Evolutionary conservation across 2,888 invertebrate species (phyloP).

Genomic region (Hemithea aestivaria): DNA sequence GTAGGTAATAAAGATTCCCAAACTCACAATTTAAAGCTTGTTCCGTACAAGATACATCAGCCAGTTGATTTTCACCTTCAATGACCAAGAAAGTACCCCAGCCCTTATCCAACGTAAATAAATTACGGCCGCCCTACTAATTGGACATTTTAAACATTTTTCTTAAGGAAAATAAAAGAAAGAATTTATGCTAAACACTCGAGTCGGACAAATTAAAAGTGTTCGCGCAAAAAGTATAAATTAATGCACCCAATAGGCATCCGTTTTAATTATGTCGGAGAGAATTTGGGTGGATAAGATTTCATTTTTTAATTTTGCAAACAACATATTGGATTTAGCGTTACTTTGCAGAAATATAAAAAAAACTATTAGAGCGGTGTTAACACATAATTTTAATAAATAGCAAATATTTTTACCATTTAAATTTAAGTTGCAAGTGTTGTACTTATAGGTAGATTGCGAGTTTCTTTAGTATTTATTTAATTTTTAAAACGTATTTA

Average conservation of each 20-base stretch:
- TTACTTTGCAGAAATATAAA: too few relatives aligned
- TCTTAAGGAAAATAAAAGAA: conserved; percentile 53
- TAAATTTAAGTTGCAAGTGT: too few relatives aligned
- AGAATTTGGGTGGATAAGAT: conserved; percentile 37
- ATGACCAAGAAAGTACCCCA: conserved; percentile 18
- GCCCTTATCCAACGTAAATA: conserved; percentile 65
- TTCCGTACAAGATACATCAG: too few relatives aligned
- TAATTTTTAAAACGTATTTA: too few relatives aligned
- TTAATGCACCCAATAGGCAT: conserved; percentile 71
- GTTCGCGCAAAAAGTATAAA: conserved; percentile 61
- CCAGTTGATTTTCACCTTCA: conserved; percentile 29
- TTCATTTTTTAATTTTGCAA: not conserved
- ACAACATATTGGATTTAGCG: too few relatives aligned
- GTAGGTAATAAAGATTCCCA: too few relatives aligned
- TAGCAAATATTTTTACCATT: too few relatives aligned
- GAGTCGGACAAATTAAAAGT: conserved; percentile 73
- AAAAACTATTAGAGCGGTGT: too few relatives aligned
- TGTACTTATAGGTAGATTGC: too few relatives aligned
- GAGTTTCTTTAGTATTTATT: too few relatives aligned
- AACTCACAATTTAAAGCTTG: too few relatives aligned
- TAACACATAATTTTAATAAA: too few relatives aligned
- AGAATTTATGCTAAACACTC: conserved; percentile 75
- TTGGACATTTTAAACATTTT: conserved; percentile 60
- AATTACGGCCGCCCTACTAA: conserved; percentile 65
- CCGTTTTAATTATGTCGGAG: conserved; percentile 66